Evolutionary conservation across 1,140 invertebrate species (phyloP), one percentile per base, ranked within the genome.

Genomic region (Diachasmimorpha longicaudata): DNA sequence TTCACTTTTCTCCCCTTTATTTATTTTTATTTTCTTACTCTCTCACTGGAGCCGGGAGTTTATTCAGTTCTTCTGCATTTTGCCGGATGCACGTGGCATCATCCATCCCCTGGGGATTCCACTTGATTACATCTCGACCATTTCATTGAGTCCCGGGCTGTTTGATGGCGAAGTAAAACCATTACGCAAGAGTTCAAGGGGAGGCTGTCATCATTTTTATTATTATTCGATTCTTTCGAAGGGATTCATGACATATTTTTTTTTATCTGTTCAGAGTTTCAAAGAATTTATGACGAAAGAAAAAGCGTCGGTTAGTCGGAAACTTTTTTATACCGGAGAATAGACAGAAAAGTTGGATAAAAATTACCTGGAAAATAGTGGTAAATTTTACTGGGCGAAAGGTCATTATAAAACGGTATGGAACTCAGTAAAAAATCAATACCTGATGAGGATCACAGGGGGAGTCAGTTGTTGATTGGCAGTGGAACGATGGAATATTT

Each of bases 101-200:
- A 37, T 21, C 10, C 58, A 52, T 42, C 39, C 25, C 67, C 42
- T 55, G 23, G 48, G 66, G 42, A 75, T 70, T 75, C 44, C 42
- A 68, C 44, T 69, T 75, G 77, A 78, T 78, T 78, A 78, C 77
- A 78, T 72, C 70, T 37, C 44, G 71, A 55, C 70, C 74, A 75
- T 78, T 78, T 66, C 72, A 74, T 70, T 75, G 55, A 67, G 63
- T 37, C 55, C 70, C 66, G 66, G 67, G 31, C 71, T 70, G 63
- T 73, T 78, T 75, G 73, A 78, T 72, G 73, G 52, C 39, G 55
- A 67, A 75, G 71, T 78, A 78, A 78, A 78, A 70, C 70, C 23
- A 78, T 75, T 75, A 39, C 66, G n/a, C 69, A 6, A 16, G 72
- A 74, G 58, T 77, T 31, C 37, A 21, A 31, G 31, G 46, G n/a